Evolutionary conservation across 2,113 vertebrate species (phyloP), one percentile per base, ranked within the genome.

Genomic region (Hippocampus barbouri): DNA sequence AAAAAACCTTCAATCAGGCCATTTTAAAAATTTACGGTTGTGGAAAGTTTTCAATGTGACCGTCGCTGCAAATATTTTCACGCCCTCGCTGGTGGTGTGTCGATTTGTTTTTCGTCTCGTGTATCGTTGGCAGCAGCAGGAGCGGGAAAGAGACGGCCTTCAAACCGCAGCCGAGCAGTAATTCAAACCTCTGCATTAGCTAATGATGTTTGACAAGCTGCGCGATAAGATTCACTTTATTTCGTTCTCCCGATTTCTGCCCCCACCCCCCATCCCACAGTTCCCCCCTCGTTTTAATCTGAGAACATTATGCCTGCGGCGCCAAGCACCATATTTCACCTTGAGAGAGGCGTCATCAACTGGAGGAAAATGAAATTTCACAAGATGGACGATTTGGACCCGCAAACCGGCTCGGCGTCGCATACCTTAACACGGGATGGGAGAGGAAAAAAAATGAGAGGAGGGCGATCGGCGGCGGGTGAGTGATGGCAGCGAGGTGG

Each of bases 301-400:
- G 66, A 23, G 59, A 73, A 81, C 68, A 83, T 86, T 79, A 83
- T 9, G 77, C 82, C 70, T 0, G 20, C 3, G 71, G 80, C 76
- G 64, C 65, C 34, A 69, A 78, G 82, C 78, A 66, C 74, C 75
- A 84, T 83, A 83, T 85, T 85, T 88, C 89, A 89, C 89, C 87
- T 89, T 88, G 80, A 77, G 73, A 79, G 72, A 76, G 74, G 73
- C 75, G 68, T 82, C 78, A 38, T 67, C 40, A 85, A 77, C 72
- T 77, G 82, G 70, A 79, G 80, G 83, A 84, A 83, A 87, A 86
- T 84, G 53, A 53, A 87, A 87, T 83, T 83, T 69, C 54, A 78
- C 61, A 89, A 87, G 87, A 89, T 88, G 80, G 80, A 90, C 85
- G 85, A 85, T 75, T 74, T 59, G 76, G 74, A 80, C 87, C 84